Evolutionary conservation across 2,888 invertebrate species (phyloP).

Genomic region (Xylophagus ater): DNA sequence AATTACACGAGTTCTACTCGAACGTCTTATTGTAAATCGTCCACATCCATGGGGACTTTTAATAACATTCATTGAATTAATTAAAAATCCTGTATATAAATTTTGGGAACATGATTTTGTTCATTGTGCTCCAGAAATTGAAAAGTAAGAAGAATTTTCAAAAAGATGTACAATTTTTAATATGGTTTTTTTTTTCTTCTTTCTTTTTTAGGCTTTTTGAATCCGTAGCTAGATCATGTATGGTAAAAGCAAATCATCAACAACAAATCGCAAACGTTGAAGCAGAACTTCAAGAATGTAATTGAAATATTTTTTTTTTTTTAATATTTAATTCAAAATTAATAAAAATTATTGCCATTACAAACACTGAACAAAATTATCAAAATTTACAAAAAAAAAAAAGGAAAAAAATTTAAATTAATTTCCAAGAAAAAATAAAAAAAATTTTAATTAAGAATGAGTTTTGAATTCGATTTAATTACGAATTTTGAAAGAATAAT

Average conservation of each 20-base stretch:
- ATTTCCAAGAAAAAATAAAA: neutral
- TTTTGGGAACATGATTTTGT: conserved; percentile 99
- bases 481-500: too few relatives aligned
- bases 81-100: conserved; percentile 96
- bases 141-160: conserved; percentile 62
- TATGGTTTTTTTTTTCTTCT: neutral
- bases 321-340: too few relatives aligned
- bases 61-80: conserved; percentile 97
- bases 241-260: conserved; percentile 62
- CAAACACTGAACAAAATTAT: too few relatives aligned
- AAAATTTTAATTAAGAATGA: too few relatives aligned
- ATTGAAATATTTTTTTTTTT: conserved; percentile 23
- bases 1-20: conserved; percentile 90
- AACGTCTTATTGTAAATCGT: conserved; percentile 92
- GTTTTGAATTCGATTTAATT: too few relatives aligned
- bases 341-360: too few relatives aligned
- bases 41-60: conserved; percentile 99
- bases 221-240: conserved; percentile 91
- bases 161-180: neutral
- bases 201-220: conserved; percentile 68
- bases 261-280: conserved; percentile 36
- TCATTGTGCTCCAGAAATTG: conserved; percentile 98
- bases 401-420: neutral
- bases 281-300: conserved; percentile 36
- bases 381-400: neutral